phyloP scores from a whole-genome alignment of 2,797 vertebrate species.

The Poecilia picta region DNA sequence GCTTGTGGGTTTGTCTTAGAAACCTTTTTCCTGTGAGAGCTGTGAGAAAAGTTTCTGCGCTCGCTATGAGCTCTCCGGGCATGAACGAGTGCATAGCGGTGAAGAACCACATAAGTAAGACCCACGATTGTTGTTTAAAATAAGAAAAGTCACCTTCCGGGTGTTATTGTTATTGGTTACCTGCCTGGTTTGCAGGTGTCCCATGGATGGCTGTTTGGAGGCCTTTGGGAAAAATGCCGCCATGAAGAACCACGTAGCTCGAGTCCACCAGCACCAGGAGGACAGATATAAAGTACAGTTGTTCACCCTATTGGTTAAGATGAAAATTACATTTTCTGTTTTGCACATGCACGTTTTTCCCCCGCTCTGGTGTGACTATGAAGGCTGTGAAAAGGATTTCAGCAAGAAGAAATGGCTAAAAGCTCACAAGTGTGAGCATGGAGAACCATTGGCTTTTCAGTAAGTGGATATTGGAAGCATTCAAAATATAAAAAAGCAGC shows the following conservation, averaged over 20 bases:
- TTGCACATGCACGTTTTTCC: neutral
- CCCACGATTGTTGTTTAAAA: rapidly evolving
- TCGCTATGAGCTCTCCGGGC: conserved; percentile 85
- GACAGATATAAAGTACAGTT: conserved; percentile 78
- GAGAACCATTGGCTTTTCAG: conserved; percentile 82
- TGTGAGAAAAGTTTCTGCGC: conserved; percentile 89
- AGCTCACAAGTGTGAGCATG: conserved; percentile 85
- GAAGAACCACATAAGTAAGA: conserved; percentile 88
- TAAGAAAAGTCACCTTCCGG: neutral
- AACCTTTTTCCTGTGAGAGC: conserved; percentile 87
- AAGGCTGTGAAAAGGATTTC: conserved; percentile 86
- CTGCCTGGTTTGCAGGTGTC: conserved; percentile 80
- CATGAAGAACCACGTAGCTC: conserved; percentile 87
- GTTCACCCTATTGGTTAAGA: neutral
- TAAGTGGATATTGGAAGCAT: conserved; percentile 67
- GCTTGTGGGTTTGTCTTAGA: conserved; percentile 70
- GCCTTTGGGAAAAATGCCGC: conserved; percentile 84
- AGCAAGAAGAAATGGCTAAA: conserved; percentile 89
- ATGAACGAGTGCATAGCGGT: conserved; percentile 85
- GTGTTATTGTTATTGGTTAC: neutral
- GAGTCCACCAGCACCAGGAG: conserved; percentile 82
- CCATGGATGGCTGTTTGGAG: conserved; percentile 79
- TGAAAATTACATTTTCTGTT: neutral
- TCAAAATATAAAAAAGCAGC: neutral
- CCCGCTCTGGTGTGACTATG: conserved; percentile 81